A percentile compares a stretch with the other conserved stretches of the same genome.
These are phyloP conservation scores for Apteryx mantelli DNA, from an alignment of 2,113 vertebrate species.

Conservation along the genomic window DNA sequence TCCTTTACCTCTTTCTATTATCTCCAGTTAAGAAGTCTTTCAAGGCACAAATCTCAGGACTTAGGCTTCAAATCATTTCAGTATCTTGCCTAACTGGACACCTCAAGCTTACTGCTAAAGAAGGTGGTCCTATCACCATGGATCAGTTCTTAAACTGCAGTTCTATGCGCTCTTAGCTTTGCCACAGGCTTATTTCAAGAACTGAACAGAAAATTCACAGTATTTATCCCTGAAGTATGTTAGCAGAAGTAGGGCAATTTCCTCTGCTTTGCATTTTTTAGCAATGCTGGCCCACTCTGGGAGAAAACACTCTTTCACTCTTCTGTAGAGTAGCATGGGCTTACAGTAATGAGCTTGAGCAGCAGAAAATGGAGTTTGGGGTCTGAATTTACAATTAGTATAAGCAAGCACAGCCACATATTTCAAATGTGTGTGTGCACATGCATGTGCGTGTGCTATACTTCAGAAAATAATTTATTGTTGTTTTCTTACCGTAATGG, in stretches of 20 bases:
- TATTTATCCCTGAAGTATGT: not conserved
- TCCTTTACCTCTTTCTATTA: not conserved
- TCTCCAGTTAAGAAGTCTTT: not conserved
- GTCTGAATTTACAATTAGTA: not conserved
- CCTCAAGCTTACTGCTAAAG: not conserved
- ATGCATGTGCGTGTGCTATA: not conserved
- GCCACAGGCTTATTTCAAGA: not conserved
- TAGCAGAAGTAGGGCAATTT: not conserved
- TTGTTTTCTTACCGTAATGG: constrained; percentile 84
- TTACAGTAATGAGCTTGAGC: not conserved
- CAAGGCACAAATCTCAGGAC: not conserved
- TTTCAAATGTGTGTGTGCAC: not conserved
- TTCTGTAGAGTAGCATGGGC: not conserved
- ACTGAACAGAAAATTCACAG: not conserved
- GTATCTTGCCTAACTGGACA: not conserved
- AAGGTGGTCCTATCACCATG: not conserved
- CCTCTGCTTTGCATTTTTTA: not conserved
- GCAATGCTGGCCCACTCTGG: not conserved
- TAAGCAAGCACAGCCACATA: not conserved
- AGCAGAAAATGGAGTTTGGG: not conserved
- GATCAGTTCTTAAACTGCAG: not conserved
- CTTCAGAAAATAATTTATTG: not conserved
- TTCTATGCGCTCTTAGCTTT: not conserved
- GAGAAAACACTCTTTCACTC: not conserved
- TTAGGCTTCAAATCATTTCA: not conserved